Base-by-base conservation (phyloP, 2,113 vertebrate genomes). In the Myotis yumanensis region DNA sequence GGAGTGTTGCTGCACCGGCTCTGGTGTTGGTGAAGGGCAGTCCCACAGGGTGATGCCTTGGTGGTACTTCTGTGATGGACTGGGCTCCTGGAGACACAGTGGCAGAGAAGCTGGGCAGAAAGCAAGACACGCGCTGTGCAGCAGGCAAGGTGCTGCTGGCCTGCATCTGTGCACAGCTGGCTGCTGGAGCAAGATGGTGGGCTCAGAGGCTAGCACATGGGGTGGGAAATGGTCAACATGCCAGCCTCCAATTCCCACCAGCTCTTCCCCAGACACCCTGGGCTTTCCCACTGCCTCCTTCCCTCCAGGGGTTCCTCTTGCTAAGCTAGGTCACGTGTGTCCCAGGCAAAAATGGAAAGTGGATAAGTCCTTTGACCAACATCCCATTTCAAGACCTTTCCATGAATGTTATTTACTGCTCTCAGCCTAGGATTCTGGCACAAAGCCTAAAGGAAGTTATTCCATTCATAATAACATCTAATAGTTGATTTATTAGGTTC, bases 141-240 rank as follows among this genome's bases (percentile, higher is more conserved):
- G 59, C 1, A 66, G 72, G 10, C 12, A 10, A 0, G 32, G 23
- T 10, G 11, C 14, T 12, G 62, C 46, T 32, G 35, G 37, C 48
- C 32, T 18, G 14, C 15, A 4, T 16, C 25, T 68, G 20, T 28
- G 82, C 32, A 11, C 32, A 30, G 51, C 9, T 46, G 64, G 43
- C 5, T 14, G 73, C 32, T 16, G 52, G n/a, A 73, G 52, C 8
- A n/a, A 25, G 46, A 30, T 22, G 40, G 35, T 9, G 66, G 89
- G 51, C 25, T 23, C 32, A n/a, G 46, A 32, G 35, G 43, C 14
- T 1, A 14, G 48, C 4, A 23, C n/a, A 4, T 1, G 3, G 76
- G 77, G 22, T 35, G 15, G 0, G 20, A 25, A 25, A 25, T 1
- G 17, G 4, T 22, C 37, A 6, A 0, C 14, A 7, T 0, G 1